Percentiles rank a stretch among this genome's conserved stretches.
Evolutionary conservation across 2,888 invertebrate species (phyloP).

Genomic region (Thymelicus lineola): DNA sequence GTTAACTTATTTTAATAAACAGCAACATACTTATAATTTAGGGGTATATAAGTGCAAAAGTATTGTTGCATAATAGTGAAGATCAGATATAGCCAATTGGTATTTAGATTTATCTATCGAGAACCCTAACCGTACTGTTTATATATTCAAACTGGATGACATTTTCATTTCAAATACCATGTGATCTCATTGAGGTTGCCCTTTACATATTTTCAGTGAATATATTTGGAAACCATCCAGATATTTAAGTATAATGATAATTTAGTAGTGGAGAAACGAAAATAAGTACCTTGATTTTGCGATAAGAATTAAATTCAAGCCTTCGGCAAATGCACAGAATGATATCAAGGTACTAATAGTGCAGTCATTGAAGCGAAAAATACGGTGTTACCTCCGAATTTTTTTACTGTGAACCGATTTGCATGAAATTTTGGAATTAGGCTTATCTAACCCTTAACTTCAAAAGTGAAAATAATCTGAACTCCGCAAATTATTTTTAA

Average conservation of each 20-base stretch:
- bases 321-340: too few species aligned
- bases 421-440: too few species aligned
- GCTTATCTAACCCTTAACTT: too few species aligned
- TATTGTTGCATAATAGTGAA: slow-evolving; percentile 10
- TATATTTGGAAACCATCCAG: not conserved
- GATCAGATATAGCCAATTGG: slow-evolving; percentile 6
- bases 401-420: too few species aligned
- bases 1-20: too few species aligned
- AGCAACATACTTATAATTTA: too few species aligned
- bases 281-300: not conserved
- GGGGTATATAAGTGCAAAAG: not conserved
- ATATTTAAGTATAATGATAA: not conserved
- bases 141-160: slow-evolving; percentile 1
- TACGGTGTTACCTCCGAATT: too few species aligned
- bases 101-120: slow-evolving; percentile 16
- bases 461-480: too few species aligned
- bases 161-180: slow-evolving; percentile 1
- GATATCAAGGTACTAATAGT: too few species aligned
- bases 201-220: slow-evolving; percentile 1
- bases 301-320: not conserved
- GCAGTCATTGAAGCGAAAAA: too few species aligned
- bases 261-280: not conserved
- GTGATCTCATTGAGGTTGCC: not conserved
- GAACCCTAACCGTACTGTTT: not conserved
- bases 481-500: too few species aligned